Conservation (phyloP, 2,888 invertebrate genomes). For the Stomorhina lunata region DNA sequence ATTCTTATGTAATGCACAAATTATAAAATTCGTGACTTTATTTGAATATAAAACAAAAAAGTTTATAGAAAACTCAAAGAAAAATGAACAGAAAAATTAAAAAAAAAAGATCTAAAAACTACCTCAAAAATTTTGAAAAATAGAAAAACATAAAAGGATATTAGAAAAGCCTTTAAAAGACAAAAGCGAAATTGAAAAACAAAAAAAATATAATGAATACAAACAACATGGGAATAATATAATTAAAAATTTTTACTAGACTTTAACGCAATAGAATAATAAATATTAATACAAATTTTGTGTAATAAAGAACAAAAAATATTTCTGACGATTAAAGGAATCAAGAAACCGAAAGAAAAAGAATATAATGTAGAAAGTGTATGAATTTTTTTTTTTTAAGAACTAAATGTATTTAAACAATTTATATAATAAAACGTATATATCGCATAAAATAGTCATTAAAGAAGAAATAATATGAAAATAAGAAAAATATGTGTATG, state of each 20-base stretch:
- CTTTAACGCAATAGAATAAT: constrained; percentile 29
- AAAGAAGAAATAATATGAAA: constrained; percentile 13
- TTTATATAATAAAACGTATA: constrained; percentile 28
- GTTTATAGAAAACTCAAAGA: constrained; percentile 28
- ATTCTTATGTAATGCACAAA: no score
- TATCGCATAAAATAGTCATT: constrained; percentile 18
- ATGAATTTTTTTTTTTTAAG: constrained; percentile 59
- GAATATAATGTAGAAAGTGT: constrained; percentile 54
- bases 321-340: constrained; percentile 40
- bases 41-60: constrained; percentile 29
- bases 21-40: no score
- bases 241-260: constrained; percentile 53
- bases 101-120: constrained; percentile 60
- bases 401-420: constrained; percentile 54
- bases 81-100: constrained; percentile 7
- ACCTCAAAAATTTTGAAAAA: constrained; percentile 64
- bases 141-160: constrained; percentile 19
- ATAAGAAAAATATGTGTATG: constrained; percentile 55
- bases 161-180: constrained; percentile 21
- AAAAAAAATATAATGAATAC: constrained; percentile 41
- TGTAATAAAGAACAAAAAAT: constrained; percentile 38
- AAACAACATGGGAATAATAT: constrained; percentile 56
- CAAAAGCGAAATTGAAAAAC: constrained; percentile 21
- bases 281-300: constrained; percentile 7
- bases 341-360: constrained; percentile 10